Percentiles rank a stretch among this genome's conserved stretches.
These are phyloP conservation scores for Argya squamiceps DNA, from an alignment of 2,797 vertebrate species.

Conservation along the genomic window DNA sequence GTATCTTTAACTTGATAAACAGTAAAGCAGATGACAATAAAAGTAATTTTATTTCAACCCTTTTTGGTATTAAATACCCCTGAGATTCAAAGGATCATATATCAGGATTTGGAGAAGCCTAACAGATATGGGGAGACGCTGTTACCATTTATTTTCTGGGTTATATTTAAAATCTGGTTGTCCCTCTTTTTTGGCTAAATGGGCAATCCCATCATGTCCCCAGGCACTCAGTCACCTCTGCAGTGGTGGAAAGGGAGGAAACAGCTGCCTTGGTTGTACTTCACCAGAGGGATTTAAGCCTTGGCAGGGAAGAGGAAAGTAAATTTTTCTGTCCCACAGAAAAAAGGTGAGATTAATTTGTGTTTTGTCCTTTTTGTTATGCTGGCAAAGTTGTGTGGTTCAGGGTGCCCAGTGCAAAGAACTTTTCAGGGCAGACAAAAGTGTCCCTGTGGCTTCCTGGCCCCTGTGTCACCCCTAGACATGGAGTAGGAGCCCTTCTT, in stretches of 20 bases:
- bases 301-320: background rate
- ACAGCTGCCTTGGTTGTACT: background rate
- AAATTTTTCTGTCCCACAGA: background rate
- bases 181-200: background rate
- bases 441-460: background rate
- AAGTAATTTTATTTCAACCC: background rate
- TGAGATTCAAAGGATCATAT: background rate
- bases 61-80: background rate
- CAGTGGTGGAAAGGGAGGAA: background rate
- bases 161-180: background rate
- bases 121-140: background rate
- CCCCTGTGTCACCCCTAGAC: background rate
- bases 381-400: background rate
- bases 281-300: background rate
- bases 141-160: background rate
- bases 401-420: background rate
- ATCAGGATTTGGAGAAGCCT: background rate
- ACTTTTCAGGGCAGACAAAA: background rate
- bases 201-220: background rate
- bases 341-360: rapidly evolving
- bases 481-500: background rate
- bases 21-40: background rate
- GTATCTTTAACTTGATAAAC: background rate
- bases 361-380: background rate
- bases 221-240: background rate